These are phyloP conservation scores for Monopterus albus DNA, from an alignment of 2,113 vertebrate genomes.

Conservation along the genomic window DNA sequence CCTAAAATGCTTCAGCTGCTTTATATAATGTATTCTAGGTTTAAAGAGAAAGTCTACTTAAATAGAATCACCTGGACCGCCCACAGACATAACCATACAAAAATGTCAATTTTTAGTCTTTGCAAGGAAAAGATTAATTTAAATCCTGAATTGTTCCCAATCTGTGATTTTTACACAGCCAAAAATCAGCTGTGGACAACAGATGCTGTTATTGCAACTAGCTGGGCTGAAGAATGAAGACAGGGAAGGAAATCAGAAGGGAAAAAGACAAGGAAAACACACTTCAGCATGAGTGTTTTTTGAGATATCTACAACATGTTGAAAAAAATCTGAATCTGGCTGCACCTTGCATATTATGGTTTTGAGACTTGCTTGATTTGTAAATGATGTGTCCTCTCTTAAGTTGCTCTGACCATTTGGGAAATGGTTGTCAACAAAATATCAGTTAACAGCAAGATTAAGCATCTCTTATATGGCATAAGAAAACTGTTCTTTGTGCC, in stretches of 20 bases:
- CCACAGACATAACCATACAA: too few relatives aligned
- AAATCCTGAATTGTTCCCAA: background rate
- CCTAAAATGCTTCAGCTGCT: too few relatives aligned
- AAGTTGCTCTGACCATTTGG: background rate
- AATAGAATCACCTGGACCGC: too few relatives aligned
- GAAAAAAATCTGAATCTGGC: too few relatives aligned
- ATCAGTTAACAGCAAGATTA: background rate
- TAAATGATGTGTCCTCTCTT: background rate
- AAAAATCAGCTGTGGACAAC: background rate
- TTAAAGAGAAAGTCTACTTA: too few relatives aligned
- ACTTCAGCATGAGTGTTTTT: background rate
- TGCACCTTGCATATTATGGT: background rate
- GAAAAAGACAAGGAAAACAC: background rate
- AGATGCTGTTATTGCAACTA: background rate
- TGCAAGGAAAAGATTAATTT: too few relatives aligned
- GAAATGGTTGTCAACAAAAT: conserved; percentile 6
- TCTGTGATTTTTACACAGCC: background rate
- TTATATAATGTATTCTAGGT: too few relatives aligned
- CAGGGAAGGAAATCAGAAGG: background rate
- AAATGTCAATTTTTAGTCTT: too few relatives aligned
- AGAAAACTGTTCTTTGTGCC: too few relatives aligned
- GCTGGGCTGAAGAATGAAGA: background rate
- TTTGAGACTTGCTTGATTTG: background rate
- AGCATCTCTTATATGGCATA: conserved; percentile 25
- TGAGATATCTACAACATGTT: too few relatives aligned